Evolutionary conservation across 2,888 invertebrate genomes (phyloP).

Genomic region (Zootermopsis nevadensis): DNA sequence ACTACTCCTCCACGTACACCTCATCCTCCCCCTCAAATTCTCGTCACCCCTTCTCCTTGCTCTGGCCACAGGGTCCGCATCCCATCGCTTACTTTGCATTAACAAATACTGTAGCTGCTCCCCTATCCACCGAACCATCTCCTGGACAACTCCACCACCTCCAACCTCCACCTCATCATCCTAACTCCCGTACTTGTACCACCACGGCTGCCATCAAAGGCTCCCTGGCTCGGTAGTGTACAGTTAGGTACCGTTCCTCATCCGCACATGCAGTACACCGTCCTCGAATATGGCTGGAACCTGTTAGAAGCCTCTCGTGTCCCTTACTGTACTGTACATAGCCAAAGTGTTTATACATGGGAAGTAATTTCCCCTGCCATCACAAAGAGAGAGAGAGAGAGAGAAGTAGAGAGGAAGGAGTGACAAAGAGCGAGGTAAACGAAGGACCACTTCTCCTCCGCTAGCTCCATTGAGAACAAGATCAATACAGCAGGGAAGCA

Average conservation of each 20-base stretch:
- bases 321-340: constrained; percentile 49
- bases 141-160: constrained; percentile 37
- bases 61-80: constrained; percentile 50
- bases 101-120: constrained; percentile 53
- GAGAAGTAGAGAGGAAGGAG: constrained; percentile 26
- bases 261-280: background rate
- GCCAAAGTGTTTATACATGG: constrained; percentile 54
- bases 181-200: constrained; percentile 23
- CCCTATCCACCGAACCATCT: constrained; percentile 25
- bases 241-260: constrained; percentile 6
- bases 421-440: constrained; percentile 36
- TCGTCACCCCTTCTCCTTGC: constrained; percentile 37
- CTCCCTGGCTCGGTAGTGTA: constrained; percentile 29
- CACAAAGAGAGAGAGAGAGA: constrained; percentile 42
- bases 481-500: constrained; percentile 52
- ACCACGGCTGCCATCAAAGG: constrained; percentile 50
- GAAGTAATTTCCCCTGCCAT: constrained; percentile 53
- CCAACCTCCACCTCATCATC: constrained; percentile 11
- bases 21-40: constrained; percentile 37
- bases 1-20: constrained; percentile 6
- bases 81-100: constrained; percentile 54
- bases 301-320: constrained; percentile 4
- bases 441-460: constrained; percentile 52
- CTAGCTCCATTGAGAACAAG: constrained; percentile 51
- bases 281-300: constrained; percentile 13